These are phyloP conservation scores for Andricus curvator DNA, from an alignment of 2,888 invertebrate species.

Conservation along the genomic window DNA sequence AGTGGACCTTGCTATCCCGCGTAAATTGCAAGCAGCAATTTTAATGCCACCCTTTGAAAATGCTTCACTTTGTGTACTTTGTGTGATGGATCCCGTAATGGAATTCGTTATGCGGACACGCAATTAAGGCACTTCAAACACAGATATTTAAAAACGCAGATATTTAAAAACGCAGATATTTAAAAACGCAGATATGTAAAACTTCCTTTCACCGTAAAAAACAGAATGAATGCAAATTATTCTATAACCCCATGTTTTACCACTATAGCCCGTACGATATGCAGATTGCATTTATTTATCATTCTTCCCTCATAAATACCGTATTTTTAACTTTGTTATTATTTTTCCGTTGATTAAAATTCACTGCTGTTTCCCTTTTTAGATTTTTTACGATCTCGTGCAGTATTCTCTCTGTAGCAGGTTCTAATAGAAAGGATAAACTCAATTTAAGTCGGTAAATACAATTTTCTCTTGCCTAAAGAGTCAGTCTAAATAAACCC, in stretches of 20 bases:
- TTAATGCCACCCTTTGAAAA: too few relatives aligned
- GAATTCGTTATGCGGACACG: not conserved
- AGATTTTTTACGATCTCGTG: not conserved
- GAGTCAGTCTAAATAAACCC: constrained; percentile 2
- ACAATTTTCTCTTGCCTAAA: not conserved
- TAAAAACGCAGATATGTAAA: not conserved
- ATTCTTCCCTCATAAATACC: not conserved
- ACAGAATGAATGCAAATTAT: not conserved
- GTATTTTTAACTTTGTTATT: not conserved
- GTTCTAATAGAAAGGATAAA: constrained; percentile 19
- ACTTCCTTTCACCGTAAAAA: not conserved
- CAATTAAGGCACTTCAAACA: constrained; percentile 14
- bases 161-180: constrained; percentile 5
- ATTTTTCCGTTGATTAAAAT: not conserved
- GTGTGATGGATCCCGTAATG: constrained; percentile 18
- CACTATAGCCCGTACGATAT: not conserved
- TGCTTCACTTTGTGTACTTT: not conserved
- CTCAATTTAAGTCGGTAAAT: constrained; percentile 28
- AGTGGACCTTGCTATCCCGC: too few relatives aligned
- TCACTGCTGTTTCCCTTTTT: not conserved
- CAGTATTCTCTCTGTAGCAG: not conserved
- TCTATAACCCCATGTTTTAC: not conserved
- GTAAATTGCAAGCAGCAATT: not conserved
- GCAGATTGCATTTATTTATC: not conserved
- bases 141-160: constrained; percentile 2